These are phyloP conservation scores for Marmota flaviventris DNA, from an alignment of 2,113 vertebrate genomes.

Conservation along the genomic window DNA sequence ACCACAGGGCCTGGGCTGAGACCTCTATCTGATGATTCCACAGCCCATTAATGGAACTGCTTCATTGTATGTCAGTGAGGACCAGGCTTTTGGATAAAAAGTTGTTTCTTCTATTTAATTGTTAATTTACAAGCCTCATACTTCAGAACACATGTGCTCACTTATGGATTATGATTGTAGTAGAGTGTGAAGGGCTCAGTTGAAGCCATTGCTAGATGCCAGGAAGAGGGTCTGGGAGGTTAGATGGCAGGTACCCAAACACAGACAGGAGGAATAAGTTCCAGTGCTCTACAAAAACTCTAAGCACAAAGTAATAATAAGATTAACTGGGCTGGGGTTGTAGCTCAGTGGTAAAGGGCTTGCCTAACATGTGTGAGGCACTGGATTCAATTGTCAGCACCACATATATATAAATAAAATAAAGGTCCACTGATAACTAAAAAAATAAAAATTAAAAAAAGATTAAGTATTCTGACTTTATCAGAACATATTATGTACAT, in stretches of 20 bases:
- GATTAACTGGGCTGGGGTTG: no score
- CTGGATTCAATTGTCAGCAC: no score
- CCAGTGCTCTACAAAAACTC: no score
- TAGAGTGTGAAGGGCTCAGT: background rate
- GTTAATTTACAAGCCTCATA: background rate
- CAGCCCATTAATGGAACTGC: background rate
- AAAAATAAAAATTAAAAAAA: background rate
- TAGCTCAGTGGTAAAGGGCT: no score
- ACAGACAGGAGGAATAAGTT: background rate
- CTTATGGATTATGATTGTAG: background rate
- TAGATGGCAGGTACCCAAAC: no score
- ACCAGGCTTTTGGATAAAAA: background rate
- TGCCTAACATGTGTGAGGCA: no score
- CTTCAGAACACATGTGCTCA: background rate
- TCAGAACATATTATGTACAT: background rate
- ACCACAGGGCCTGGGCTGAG: background rate
- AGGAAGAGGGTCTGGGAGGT: background rate
- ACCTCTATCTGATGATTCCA: background rate
- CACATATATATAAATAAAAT: no score
- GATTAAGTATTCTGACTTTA: background rate
- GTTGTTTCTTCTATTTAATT: background rate
- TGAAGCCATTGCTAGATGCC: background rate
- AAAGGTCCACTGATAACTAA: no score
- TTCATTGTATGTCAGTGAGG: background rate
- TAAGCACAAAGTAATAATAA: background rate